Evolutionary conservation across 1,140 invertebrate genomes (phyloP).

Genomic region (Mamestra configurata): DNA sequence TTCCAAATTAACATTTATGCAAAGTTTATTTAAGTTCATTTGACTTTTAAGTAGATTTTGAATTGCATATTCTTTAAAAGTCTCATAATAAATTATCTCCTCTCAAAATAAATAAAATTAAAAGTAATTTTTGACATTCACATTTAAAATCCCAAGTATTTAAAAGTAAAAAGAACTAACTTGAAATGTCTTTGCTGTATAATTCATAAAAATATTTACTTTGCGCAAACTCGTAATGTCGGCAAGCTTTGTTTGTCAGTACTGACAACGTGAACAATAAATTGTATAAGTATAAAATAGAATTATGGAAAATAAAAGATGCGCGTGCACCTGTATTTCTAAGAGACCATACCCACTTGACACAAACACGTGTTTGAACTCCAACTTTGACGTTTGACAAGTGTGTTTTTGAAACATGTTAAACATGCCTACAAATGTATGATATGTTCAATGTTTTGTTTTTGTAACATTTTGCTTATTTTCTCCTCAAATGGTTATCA

Average conservation of each 20-base stretch:
- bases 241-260: conserved; percentile 40
- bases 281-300: conserved; percentile 62
- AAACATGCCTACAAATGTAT: background rate
- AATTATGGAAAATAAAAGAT: conserved; percentile 66
- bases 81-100: background rate
- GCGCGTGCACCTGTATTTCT: conserved; percentile 58
- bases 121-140: background rate
- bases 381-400: background rate
- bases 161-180: background rate
- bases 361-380: background rate
- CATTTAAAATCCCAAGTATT: background rate
- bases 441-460: conserved; percentile 2
- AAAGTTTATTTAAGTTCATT: background rate
- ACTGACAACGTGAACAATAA: conserved; percentile 46
- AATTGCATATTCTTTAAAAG: background rate
- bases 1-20: too few species aligned
- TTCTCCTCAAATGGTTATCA: background rate
- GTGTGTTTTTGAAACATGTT: background rate
- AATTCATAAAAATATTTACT: conserved; percentile 36
- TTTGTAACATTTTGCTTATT: background rate
- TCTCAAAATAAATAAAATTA: background rate
- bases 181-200: conserved; percentile 3
- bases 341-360: conserved; percentile 1
- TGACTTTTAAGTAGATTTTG: background rate
- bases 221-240: conserved; percentile 16